Conservation (phyloP, 2,888 invertebrate genomes). For the Argyresthia goedartella region DNA sequence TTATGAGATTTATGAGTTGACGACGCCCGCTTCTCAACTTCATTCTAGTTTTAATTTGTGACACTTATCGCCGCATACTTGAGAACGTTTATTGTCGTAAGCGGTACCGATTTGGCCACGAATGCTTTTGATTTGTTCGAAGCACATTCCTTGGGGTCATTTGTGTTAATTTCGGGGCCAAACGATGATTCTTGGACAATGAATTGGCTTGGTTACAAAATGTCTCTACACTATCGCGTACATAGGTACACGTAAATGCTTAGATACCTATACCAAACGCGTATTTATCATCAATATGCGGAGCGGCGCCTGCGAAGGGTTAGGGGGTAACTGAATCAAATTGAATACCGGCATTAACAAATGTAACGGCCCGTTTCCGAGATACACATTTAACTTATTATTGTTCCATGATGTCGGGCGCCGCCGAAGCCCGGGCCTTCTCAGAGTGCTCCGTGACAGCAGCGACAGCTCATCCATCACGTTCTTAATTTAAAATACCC, state of each 20-base stretch:
- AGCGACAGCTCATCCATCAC: slow-evolving; percentile 61
- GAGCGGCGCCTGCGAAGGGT: slow-evolving; percentile 28
- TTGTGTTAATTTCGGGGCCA: not conserved
- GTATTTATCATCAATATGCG: not conserved
- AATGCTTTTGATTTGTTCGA: slow-evolving; percentile 31
- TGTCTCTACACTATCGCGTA: no score
- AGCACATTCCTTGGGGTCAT: slow-evolving; percentile 5
- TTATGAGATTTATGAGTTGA: slow-evolving; percentile 64
- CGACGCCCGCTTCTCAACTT: slow-evolving; percentile 53
- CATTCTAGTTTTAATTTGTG: slow-evolving; percentile 56
- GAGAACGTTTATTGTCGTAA: slow-evolving; percentile 41
- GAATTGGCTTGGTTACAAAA: no score
- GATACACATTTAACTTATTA: slow-evolving; percentile 65
- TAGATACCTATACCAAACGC: not conserved
- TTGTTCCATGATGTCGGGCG: slow-evolving; percentile 51
- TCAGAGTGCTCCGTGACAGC: slow-evolving; percentile 54
- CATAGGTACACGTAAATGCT: not conserved
- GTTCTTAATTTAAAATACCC: slow-evolving; percentile 65
- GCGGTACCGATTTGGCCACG: slow-evolving; percentile 44
- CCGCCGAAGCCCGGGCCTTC: slow-evolving; percentile 23
- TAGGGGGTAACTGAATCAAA: slow-evolving; percentile 55
- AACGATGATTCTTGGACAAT: not conserved
- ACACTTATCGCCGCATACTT: slow-evolving; percentile 51
- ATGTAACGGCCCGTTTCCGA: slow-evolving; percentile 60
- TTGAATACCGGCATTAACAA: slow-evolving; percentile 69